phyloP scores from a whole-genome alignment of 2,888 invertebrate species.

The Megamerina dolium region DNA sequence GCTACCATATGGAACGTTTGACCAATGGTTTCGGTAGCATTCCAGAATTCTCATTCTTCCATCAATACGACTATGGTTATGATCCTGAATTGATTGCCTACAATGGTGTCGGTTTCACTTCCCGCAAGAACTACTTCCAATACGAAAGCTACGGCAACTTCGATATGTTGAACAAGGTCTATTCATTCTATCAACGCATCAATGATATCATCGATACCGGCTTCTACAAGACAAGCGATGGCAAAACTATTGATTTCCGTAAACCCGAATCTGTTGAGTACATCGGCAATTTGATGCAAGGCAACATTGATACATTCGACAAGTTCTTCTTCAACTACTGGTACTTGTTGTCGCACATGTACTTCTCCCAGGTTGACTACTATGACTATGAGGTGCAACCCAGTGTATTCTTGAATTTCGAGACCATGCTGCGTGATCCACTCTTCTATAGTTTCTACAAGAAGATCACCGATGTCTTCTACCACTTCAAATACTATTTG shows the following conservation, averaged over 20 bases:
- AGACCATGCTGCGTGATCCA: conserved; percentile 64
- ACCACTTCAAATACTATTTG: conserved; percentile 56
- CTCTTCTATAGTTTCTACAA: conserved; percentile 64
- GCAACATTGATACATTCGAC: conserved; percentile 46
- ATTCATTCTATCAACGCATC: conserved; percentile 45
- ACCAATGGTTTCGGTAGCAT: conserved; percentile 62
- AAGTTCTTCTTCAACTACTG: conserved; percentile 28
- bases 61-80: conserved; percentile 55
- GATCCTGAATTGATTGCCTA: conserved; percentile 57
- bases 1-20: conserved; percentile 69
- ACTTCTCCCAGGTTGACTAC: conserved; percentile 23
- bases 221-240: conserved; percentile 34
- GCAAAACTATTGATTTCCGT: conserved; percentile 28
- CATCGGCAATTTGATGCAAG: conserved; percentile 54
- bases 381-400: conserved; percentile 47
- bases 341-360: conserved; percentile 22
- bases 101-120: conserved; percentile 60
- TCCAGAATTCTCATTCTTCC: conserved; percentile 52
- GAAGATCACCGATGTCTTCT: no score
- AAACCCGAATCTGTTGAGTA: conserved; percentile 51
- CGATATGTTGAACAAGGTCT: conserved; percentile 23
- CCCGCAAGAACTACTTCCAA: conserved; percentile 54
- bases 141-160: conserved; percentile 46
- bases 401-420: conserved; percentile 58
- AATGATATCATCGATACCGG: conserved; percentile 51